Evolutionary conservation across 2,888 invertebrate genomes (phyloP).

Genomic region (Aelia acuminata): DNA sequence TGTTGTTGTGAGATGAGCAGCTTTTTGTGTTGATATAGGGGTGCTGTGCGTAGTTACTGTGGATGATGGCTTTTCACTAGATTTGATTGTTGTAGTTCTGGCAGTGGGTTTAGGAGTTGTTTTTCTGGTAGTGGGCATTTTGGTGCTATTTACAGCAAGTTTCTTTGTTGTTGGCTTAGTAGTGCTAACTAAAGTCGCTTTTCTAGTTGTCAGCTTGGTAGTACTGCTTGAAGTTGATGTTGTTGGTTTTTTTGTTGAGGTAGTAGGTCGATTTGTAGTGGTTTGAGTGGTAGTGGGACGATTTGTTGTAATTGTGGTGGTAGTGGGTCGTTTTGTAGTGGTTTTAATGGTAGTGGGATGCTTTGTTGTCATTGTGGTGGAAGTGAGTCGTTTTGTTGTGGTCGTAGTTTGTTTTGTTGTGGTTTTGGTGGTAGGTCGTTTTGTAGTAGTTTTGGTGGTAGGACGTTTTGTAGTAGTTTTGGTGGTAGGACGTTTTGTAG

Average conservation of each 20-base stretch:
- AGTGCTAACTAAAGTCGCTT: neutral
- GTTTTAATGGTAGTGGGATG: neutral
- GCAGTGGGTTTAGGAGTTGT: slow-evolving; percentile 6
- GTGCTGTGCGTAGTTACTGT: slow-evolving; percentile 32
- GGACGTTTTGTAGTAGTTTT: slow-evolving; percentile 18
- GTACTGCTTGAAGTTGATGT: neutral
- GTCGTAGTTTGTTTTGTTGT: slow-evolving; percentile 12
- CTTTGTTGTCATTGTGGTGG: neutral
- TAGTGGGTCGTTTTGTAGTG: slow-evolving; percentile 33
- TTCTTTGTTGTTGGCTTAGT: slow-evolving; percentile 31
- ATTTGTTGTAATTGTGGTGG: neutral
- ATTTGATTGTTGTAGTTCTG: slow-evolving; percentile 14
- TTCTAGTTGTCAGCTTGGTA: neutral
- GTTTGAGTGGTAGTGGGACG: slow-evolving; percentile 14
- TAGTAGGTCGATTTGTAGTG: neutral
- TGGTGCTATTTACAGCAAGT: slow-evolving; percentile 24
- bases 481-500: neutral
- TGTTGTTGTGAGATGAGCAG: slow-evolving; percentile 69
- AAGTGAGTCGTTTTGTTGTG: neutral
- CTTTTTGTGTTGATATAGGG: slow-evolving; percentile 68
- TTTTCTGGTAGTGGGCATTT: neutral
- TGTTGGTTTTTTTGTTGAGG: neutral
- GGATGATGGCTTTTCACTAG: slow-evolving; percentile 45
- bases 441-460: slow-evolving; percentile 31
- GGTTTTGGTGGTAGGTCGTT: slow-evolving; percentile 1